Conservation (phyloP, 2,797 vertebrate genomes). For the Syndactyla subalaris region DNA sequence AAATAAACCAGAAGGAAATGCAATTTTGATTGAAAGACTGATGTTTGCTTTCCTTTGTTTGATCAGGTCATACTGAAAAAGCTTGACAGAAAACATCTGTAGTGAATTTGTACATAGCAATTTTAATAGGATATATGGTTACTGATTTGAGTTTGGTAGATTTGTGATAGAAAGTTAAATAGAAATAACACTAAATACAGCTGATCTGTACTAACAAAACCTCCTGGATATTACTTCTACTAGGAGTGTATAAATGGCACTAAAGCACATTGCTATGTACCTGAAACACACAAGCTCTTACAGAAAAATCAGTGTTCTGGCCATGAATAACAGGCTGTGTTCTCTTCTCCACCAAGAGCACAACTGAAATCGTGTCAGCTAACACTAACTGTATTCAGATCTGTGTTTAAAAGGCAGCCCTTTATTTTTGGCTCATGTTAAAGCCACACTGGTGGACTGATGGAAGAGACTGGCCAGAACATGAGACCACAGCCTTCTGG, state of each 20-base stretch:
- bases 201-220: background rate
- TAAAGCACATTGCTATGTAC: background rate
- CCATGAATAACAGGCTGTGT: background rate
- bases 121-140: slow-evolving; percentile 39
- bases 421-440: background rate
- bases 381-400: background rate
- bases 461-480: background rate
- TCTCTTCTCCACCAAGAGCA: background rate
- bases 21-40: background rate
- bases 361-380: background rate
- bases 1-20: background rate
- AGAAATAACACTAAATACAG: background rate
- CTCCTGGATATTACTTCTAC: background rate
- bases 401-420: background rate
- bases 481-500: background rate
- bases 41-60: slow-evolving; percentile 25
- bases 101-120: slow-evolving; percentile 5
- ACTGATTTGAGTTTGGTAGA: background rate
- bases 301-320: background rate
- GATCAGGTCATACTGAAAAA: slow-evolving; percentile 4
- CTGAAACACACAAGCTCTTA: background rate
- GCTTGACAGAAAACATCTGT: slow-evolving; percentile 6
- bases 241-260: background rate
- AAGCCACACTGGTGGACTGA: background rate
- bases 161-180: slow-evolving; percentile 36